phyloP scores from a whole-genome alignment of 1,140 invertebrate genomes.

The Chymomyza costata region DNA sequence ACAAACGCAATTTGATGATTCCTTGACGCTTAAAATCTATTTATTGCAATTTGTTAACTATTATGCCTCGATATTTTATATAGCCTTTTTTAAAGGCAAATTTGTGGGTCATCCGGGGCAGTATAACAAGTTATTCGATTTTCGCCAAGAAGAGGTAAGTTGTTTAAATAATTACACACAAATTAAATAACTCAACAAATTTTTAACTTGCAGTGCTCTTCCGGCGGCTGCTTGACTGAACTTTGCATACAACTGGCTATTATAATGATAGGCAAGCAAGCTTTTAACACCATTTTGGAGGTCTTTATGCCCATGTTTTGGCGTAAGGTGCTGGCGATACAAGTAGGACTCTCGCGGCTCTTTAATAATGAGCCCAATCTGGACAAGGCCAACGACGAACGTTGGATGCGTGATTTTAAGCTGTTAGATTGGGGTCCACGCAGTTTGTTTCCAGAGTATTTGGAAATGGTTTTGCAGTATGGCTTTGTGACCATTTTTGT shows the following conservation, averaged over 20 bases:
- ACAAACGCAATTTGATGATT: slow-evolving; percentile 98
- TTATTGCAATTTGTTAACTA: slow-evolving; percentile 99
- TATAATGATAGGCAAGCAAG: slow-evolving; percentile 97
- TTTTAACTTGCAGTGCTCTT: slow-evolving; percentile 79
- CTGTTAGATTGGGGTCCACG: slow-evolving; percentile 91
- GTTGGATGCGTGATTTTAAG: slow-evolving; percentile 95
- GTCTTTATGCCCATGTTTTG: slow-evolving; percentile 85
- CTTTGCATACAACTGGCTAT: slow-evolving; percentile 94
- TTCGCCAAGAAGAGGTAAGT: slow-evolving; percentile 88
- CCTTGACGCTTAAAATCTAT: slow-evolving; percentile 97
- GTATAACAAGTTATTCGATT: slow-evolving; percentile 85
- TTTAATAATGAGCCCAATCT: slow-evolving; percentile 64
- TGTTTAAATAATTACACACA: background rate
- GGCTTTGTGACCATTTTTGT: slow-evolving; percentile 95
- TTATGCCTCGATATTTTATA: slow-evolving; percentile 98
- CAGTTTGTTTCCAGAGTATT: slow-evolving; percentile 96
- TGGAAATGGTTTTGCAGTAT: slow-evolving; percentile 97
- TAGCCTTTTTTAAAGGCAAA: slow-evolving; percentile 98
- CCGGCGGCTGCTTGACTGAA: slow-evolving; percentile 93
- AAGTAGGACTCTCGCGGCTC: slow-evolving; percentile 55
- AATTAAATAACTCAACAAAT: slow-evolving; percentile 9
- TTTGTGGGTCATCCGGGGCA: slow-evolving; percentile 89
- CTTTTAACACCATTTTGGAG: slow-evolving; percentile 92
- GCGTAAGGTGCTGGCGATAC: slow-evolving; percentile 84
- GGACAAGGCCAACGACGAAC: slow-evolving; percentile 76